phyloP scores from a whole-genome alignment of 2,888 invertebrate genomes.

The Apoda limacodes region DNA sequence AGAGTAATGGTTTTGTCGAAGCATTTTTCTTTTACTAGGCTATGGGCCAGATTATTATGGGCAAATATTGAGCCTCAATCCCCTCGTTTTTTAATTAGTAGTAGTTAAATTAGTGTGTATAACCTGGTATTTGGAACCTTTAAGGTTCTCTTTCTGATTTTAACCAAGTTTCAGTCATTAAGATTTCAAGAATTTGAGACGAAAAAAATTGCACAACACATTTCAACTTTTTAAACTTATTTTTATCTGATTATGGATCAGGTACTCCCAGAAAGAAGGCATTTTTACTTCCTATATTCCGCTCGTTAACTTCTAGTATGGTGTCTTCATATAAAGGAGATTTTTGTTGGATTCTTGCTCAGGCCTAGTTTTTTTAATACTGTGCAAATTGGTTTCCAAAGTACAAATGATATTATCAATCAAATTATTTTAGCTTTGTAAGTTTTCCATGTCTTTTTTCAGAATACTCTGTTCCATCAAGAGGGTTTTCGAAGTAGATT shows the following conservation, averaged over 20 bases:
- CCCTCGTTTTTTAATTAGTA: conserved; percentile 1
- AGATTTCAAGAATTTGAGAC: conserved; percentile 6
- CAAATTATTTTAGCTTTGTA: too few relatives aligned
- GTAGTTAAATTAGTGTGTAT: conserved; percentile 7
- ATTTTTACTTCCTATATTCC: conserved; percentile 19
- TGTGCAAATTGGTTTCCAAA: too few relatives aligned
- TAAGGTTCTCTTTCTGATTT: conserved; percentile 16
- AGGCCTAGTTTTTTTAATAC: too few relatives aligned
- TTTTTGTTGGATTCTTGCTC: too few relatives aligned
- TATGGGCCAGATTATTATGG: conserved; percentile 1
- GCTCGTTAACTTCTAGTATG: conserved; percentile 20
- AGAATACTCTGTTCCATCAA: too few relatives aligned
- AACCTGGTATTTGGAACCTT: conserved; percentile 9
- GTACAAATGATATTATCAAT: too few relatives aligned
- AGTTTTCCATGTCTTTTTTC: too few relatives aligned
- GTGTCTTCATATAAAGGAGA: conserved; percentile 20
- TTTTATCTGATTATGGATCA: conserved; percentile 14
- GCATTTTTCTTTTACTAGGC: too few relatives aligned
- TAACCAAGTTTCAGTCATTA: conserved; percentile 21
- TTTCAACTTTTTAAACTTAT: conserved; percentile 12
- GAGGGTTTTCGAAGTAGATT: too few relatives aligned
- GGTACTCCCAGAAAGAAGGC: conserved; percentile 20
- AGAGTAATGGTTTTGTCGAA: too few relatives aligned
- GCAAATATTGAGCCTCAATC: conserved; percentile 3
- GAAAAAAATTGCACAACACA: conserved; percentile 15